These are phyloP conservation scores for Magallana nippona DNA, from an alignment of 2,888 invertebrate species.

Conservation along the genomic window DNA sequence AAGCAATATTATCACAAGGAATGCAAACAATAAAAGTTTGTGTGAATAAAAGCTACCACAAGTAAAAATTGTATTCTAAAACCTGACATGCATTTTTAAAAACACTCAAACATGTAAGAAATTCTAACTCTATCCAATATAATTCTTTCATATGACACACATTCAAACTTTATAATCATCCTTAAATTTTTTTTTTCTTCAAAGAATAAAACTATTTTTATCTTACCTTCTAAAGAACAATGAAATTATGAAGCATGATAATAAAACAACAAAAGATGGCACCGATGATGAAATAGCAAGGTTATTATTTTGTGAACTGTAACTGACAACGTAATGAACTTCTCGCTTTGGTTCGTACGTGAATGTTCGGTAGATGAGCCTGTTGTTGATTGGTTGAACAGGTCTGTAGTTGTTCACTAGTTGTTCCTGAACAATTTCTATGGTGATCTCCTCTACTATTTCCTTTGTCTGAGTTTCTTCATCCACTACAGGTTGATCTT, in stretches of 20 bases:
- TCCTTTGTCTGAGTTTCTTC: neutral
- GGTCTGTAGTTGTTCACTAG: slow-evolving; percentile 74
- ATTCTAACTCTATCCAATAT: too few relatives aligned
- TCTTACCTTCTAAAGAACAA: neutral
- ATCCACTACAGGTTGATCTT: neutral
- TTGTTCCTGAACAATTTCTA: slow-evolving; percentile 57
- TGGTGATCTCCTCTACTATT: slow-evolving; percentile 41
- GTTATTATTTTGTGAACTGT: neutral
- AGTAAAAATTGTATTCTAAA: too few relatives aligned
- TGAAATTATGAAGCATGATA: slow-evolving; percentile 10
- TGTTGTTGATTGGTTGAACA: slow-evolving; percentile 73
- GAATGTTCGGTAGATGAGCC: slow-evolving; percentile 72
- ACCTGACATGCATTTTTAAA: too few relatives aligned
- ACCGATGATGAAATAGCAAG: neutral
- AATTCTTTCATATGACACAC: too few relatives aligned
- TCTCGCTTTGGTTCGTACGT: neutral
- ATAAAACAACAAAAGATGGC: neutral
- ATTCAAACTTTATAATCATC: too few relatives aligned
- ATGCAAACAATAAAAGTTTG: too few relatives aligned
- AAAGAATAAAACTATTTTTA: too few relatives aligned
- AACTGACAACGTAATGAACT: neutral
- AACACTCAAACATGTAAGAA: too few relatives aligned
- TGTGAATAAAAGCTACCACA: too few relatives aligned
- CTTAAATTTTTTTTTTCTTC: too few relatives aligned
- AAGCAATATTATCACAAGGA: too few relatives aligned